phyloP scores from a whole-genome alignment of 2,113 vertebrate genomes.

The Psettodes erumei region DNA sequence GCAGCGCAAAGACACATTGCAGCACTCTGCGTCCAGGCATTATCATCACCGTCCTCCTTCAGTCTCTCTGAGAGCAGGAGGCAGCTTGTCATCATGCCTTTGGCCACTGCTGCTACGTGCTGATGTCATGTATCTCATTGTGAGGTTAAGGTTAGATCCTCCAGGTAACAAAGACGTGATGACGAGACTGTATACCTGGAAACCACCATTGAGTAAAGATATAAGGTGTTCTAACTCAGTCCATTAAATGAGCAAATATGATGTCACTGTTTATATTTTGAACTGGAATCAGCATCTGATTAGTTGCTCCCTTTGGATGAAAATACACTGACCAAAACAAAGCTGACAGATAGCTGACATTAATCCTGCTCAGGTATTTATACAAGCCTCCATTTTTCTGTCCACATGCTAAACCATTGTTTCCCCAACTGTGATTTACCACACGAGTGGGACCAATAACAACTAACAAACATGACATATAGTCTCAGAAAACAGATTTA shows the following conservation, averaged over 20 bases:
- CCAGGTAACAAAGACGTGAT: slow-evolving; percentile 8
- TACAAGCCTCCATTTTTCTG: slow-evolving; percentile 48
- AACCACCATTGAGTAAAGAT: not conserved
- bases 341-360: slow-evolving; percentile 46
- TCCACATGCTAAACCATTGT: slow-evolving; percentile 43
- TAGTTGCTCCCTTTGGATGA: not conserved
- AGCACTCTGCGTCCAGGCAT: slow-evolving; percentile 32
- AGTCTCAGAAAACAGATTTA: slow-evolving; percentile 49
- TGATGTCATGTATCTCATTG: slow-evolving; percentile 50
- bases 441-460: slow-evolving; percentile 59
- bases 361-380: slow-evolving; percentile 51
- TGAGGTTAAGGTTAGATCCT: slow-evolving; percentile 27
- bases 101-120: slow-evolving; percentile 29
- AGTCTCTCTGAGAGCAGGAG: slow-evolving; percentile 58
- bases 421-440: slow-evolving; percentile 58
- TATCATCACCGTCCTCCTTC: slow-evolving; percentile 41
- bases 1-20: slow-evolving; percentile 38
- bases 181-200: not conserved
- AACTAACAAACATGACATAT: slow-evolving; percentile 55
- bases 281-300: slow-evolving; percentile 25
- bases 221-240: not conserved
- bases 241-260: slow-evolving; percentile 8
- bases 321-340: slow-evolving; percentile 45
- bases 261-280: slow-evolving; percentile 17
- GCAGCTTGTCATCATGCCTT: slow-evolving; percentile 64